These are phyloP conservation scores for Platynereis dumerilii DNA, from an alignment of 2,888 invertebrate species.

Conservation along the genomic window DNA sequence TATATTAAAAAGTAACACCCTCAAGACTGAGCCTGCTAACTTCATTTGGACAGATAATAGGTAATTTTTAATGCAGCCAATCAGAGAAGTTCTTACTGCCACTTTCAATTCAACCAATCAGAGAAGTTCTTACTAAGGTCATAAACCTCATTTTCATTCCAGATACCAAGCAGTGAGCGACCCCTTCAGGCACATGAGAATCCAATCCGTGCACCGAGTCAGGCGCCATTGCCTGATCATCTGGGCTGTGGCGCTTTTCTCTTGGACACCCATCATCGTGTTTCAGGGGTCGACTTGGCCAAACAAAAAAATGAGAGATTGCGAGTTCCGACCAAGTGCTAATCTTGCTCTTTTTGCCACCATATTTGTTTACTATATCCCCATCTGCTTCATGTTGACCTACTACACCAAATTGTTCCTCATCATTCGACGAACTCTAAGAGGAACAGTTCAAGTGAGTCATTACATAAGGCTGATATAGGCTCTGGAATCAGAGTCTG, in stretches of 20 bases:
- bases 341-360: neutral
- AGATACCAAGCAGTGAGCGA: neutral
- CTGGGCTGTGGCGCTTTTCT: neutral
- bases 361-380: slow-evolving; percentile 5
- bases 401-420: neutral
- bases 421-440: neutral
- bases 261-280: neutral
- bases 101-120: too few relatives aligned
- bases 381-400: slow-evolving; percentile 1
- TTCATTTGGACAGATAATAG: too few relatives aligned
- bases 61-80: too few relatives aligned
- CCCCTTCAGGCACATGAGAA: slow-evolving; percentile 5
- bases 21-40: too few relatives aligned
- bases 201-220: neutral
- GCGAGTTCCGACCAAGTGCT: neutral
- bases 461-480: too few relatives aligned
- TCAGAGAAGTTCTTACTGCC: too few relatives aligned
- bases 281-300: neutral
- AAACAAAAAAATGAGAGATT: neutral
- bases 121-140: too few relatives aligned
- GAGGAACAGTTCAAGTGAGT: neutral
- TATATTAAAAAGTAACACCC: too few relatives aligned
- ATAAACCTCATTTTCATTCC: too few relatives aligned
- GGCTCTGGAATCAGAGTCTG: too few relatives aligned
- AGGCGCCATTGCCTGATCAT: neutral